Evolutionary conservation across 2,888 invertebrate genomes (phyloP), one percentile per base, ranked within the genome.

Genomic region (Drosophila heteroneura): DNA sequence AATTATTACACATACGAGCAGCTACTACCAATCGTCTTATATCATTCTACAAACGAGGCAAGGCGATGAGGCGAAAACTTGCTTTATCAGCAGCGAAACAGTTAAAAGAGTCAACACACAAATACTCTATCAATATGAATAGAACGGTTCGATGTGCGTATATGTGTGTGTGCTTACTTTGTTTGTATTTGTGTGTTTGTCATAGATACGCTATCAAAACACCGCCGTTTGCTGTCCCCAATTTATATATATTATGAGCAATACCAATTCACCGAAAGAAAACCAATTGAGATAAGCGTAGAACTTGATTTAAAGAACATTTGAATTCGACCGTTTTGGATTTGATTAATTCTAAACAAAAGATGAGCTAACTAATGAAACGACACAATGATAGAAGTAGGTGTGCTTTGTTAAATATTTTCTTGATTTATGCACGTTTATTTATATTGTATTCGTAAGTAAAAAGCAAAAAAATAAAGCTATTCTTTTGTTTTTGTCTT

Each of bases 121-220:
- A 52, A 65, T 59, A 54, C 56, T 57, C 51, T 63, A 74, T 66
- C 70, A 30, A 65, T 57, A 53, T 76, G 79, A 73, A 79, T 79
- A 66, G 39, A 79, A 41, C 39, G 56, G 53, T 26, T 28, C 53
- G 22, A 28, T 54, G 41, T 47, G 26, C 78, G 39, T 41, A 5
- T 33, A 33, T 58, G 52, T 73, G 52, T 71, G 53, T 47, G 28
- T 61, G 37, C 9, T 39, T 28, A 28, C 19, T 37, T 12, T 58
- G 47, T 62, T 59, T 30, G 28, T 28, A 37, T 60, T 33, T 53
- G 22, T 35, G 47, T 83, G 70, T 79, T 83, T 81, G 61, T 63
- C 30, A 76, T 61, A 76, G 88, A 85, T 85, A 85, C 72, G 85
- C 62, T 85, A 88, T 88, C 88, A 59, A 71, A 68, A 56, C 60